Conservation (phyloP, 1,140 invertebrate species). For the Drosophila subpulchrella region DNA sequence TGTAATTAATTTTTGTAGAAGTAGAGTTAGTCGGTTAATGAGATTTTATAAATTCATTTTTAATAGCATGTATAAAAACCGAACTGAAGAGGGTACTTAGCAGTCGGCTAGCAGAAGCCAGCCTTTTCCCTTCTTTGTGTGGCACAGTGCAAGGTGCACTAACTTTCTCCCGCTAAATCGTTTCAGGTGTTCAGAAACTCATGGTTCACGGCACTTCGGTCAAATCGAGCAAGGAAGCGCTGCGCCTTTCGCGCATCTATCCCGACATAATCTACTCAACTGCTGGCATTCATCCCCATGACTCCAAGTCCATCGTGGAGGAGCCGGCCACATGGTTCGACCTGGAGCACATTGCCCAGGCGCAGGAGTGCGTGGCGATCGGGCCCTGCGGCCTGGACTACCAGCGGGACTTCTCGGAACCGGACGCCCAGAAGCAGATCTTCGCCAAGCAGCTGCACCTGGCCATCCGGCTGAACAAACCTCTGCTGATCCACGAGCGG, state of each 20-base stretch:
- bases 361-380: conserved; percentile 96
- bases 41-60: too few species aligned
- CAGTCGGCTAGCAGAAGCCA: neutral
- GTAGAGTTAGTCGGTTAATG: too few species aligned
- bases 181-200: conserved; percentile 95
- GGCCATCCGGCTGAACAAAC: conserved; percentile 94
- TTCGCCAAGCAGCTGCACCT: conserved; percentile 96
- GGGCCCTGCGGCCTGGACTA: conserved; percentile 98
- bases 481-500: conserved; percentile 96
- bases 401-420: conserved; percentile 96
- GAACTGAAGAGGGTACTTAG: neutral
- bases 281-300: conserved; percentile 97
- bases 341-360: conserved; percentile 89
- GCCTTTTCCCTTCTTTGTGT: conserved; percentile 4
- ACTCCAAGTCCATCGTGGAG: conserved; percentile 96
- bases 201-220: conserved; percentile 96
- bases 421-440: conserved; percentile 92
- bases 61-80: too few species aligned
- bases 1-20: too few species aligned
- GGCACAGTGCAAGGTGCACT: conserved; percentile 43
- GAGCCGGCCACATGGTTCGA: conserved; percentile 89
- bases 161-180: conserved; percentile 45
- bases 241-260: conserved; percentile 94
- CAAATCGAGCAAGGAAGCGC: conserved; percentile 94
- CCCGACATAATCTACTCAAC: conserved; percentile 96